Base-by-base conservation (phyloP, 1,140 invertebrate species). In the Drosophila dunni region DNA sequence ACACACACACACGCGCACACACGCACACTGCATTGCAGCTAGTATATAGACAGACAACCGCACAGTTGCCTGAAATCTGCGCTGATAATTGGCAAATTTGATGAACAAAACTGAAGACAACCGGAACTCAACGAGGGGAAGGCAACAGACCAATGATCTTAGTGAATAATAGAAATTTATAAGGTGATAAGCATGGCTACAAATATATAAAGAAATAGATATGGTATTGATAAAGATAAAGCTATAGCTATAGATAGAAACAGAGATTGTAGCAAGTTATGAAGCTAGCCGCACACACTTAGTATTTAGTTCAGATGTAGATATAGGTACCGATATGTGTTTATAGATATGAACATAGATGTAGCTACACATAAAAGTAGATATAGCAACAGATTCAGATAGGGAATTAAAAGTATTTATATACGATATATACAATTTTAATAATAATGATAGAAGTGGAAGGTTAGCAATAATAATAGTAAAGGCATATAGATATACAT, bases 41-140 rank as follows among this genome's bases (percentile, higher is more conserved):
- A 42, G 6, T 42, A 42, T 42, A 42, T 38, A 33, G 2, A 50
- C 24, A 51, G 24, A 67, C 44, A 17, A 57, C 20, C 62, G 15
- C 24, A 11, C 10, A 36, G 53, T 57, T n/a, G 33, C 45, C 63
- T 40, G 29, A 29, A 54, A 46, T 15, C 29, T 17, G 17, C 20
- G 51, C 63, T 66, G 63, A 56, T 64, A 34, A 56, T 56, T 64
- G 61, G 11, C 38, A 42, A 45, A 17, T 65, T 40, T 29, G n/a
- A 53, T 36, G 38, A 42, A 13, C n/a, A n/a, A 42, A 42, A 13
- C n/a, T 40, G 9, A 40, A 40, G 38, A 40, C 38, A 56, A 11
- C 53, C 53, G 53, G 53, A 56, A 56, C 53, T 56, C 17, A 40
- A 11, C 1, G 15, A 40, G 36, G 53, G 20, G 36, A 56, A 20